Evolutionary conservation across 2,888 invertebrate species (phyloP).

Genomic region (Argyresthia albistria): DNA sequence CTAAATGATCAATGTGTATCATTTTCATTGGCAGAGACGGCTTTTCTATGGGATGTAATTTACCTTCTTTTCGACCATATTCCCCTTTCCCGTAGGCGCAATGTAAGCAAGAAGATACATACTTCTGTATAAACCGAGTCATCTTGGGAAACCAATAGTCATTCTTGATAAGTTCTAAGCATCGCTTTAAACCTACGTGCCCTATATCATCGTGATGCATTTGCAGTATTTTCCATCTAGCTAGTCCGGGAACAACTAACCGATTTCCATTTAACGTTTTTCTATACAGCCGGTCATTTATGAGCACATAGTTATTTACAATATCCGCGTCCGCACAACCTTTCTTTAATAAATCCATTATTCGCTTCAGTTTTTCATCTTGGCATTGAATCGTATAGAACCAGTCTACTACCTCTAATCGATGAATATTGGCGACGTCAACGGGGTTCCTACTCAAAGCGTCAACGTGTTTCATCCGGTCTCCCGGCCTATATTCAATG

Average conservation of each 20-base stretch:
- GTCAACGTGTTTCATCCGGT: slow-evolving; percentile 2
- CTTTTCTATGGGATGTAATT: slow-evolving; percentile 15
- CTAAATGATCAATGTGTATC: slow-evolving; percentile 20
- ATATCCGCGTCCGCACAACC: neutral
- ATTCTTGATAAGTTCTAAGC: slow-evolving; percentile 18
- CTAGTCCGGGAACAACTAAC: slow-evolving; percentile 20
- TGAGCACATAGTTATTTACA: slow-evolving; percentile 6
- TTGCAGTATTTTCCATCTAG: slow-evolving; percentile 22
- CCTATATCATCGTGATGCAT: slow-evolving; percentile 28
- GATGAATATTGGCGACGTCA: neutral
- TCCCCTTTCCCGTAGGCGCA: slow-evolving; percentile 25
- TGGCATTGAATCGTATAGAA: slow-evolving; percentile 5
- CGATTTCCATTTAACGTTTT: slow-evolving; percentile 17
- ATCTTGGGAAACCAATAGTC: slow-evolving; percentile 25
- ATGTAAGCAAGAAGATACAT: slow-evolving; percentile 18
- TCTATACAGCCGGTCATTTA: slow-evolving; percentile 14
- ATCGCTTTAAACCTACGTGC: slow-evolving; percentile 20
- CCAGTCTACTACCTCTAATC: slow-evolving; percentile 14
- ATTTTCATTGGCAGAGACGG: slow-evolving; percentile 19
- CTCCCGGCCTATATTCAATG: slow-evolving; percentile 1
- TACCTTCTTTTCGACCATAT: slow-evolving; percentile 13
- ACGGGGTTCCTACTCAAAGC: slow-evolving; percentile 2
- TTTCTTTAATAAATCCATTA: slow-evolving; percentile 5
- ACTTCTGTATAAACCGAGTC: slow-evolving; percentile 18
- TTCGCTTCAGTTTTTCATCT: slow-evolving; percentile 6